Evolutionary conservation across 2,113 vertebrate genomes (phyloP).

Genomic region (Apaloderma vittatum): DNA sequence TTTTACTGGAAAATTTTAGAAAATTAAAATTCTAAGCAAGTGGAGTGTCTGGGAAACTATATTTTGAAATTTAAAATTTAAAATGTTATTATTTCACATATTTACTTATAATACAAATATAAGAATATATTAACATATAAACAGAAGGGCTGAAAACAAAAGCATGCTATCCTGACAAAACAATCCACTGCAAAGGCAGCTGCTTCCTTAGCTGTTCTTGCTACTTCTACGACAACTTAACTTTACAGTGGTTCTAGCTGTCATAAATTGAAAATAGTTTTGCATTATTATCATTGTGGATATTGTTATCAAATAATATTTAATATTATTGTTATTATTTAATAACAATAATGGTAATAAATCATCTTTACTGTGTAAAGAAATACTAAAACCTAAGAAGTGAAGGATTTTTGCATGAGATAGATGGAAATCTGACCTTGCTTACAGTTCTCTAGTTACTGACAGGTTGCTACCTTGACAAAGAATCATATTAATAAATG

Average conservation of each 20-base stretch:
- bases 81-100: background rate
- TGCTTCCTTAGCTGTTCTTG: background rate
- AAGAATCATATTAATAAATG: constrained; percentile 27
- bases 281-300: background rate
- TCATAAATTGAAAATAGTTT: background rate
- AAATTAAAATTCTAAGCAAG: background rate
- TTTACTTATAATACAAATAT: background rate
- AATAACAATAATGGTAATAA: too few relatives aligned
- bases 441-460: background rate
- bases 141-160: background rate
- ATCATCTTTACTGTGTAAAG: background rate
- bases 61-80: background rate
- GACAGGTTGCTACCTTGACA: background rate
- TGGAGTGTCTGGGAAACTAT: background rate
- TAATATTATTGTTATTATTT: too few relatives aligned
- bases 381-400: background rate
- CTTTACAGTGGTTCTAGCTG: background rate
- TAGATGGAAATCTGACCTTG: background rate
- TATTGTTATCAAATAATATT: too few relatives aligned
- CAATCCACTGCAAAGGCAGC: background rate
- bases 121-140: background rate
- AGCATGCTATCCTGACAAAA: background rate
- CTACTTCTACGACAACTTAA: background rate
- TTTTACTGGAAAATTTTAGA: background rate
- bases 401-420: background rate